Evolutionary conservation across 2,888 invertebrate genomes (phyloP).

Genomic region (Malachius bipustulatus): DNA sequence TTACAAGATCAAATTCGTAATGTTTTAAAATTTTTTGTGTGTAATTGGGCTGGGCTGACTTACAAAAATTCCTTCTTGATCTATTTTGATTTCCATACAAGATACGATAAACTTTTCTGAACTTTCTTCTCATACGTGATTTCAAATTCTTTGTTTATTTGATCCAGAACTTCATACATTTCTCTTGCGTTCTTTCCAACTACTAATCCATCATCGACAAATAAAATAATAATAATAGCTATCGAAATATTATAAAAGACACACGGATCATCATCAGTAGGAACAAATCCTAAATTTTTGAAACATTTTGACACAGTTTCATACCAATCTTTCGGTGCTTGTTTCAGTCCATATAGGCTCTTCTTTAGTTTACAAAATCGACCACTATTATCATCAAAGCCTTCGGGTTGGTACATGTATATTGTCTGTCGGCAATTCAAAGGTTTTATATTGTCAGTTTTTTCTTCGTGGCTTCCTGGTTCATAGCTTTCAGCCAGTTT

Average conservation of each 20-base stretch:
- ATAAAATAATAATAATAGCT: constrained; percentile 17
- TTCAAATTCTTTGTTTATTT: constrained; percentile 11
- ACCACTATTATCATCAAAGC: constrained; percentile 13
- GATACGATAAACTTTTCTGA: constrained; percentile 14
- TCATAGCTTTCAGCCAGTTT: constrained; percentile 23
- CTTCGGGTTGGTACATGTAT: constrained; percentile 26
- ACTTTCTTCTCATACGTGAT: constrained; percentile 9
- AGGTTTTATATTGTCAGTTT: constrained; percentile 23
- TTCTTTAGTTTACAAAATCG: constrained; percentile 17
- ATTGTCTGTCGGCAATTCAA: constrained; percentile 22
- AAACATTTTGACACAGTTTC: constrained; percentile 19
- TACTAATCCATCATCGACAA: constrained; percentile 23
- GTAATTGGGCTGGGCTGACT: constrained; percentile 22
- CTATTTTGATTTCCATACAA: constrained; percentile 22
- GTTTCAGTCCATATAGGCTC: constrained; percentile 25
- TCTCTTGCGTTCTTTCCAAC: constrained; percentile 14
- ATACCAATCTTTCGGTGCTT: constrained; percentile 25
- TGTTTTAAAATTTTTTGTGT: constrained; percentile 19
- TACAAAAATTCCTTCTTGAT: constrained; percentile 21
- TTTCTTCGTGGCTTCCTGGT: constrained; percentile 13
- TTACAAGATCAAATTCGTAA: constrained; percentile 15
- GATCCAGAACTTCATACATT: constrained; percentile 16
- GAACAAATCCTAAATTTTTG: constrained; percentile 16
- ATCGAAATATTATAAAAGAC: constrained; percentile 19
- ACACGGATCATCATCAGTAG: constrained; percentile 24